These are phyloP conservation scores for Falco novaeseelandiae DNA, from an alignment of 2,797 vertebrate genomes.

Conservation along the genomic window DNA sequence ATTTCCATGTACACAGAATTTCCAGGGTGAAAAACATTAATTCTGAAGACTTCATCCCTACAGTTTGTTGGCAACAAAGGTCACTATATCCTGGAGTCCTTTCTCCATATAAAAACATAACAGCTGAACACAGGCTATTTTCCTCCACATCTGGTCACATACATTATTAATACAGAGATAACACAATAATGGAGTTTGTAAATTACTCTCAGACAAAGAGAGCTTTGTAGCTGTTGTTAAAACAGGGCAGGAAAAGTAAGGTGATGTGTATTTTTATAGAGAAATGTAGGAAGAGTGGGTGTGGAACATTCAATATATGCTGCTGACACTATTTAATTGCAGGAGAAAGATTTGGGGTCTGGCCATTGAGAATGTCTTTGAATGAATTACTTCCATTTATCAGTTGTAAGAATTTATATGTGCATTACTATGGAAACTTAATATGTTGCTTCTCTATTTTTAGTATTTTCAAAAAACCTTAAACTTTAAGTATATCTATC, in stretches of 20 bases:
- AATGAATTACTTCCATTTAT: neutral
- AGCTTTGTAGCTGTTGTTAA: neutral
- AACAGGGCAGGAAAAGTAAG: neutral
- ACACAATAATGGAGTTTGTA: neutral
- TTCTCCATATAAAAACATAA: neutral
- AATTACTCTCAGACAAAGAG: neutral
- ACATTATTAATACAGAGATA: neutral
- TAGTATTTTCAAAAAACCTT: neutral
- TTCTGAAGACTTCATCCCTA: neutral
- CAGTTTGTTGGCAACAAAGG: neutral
- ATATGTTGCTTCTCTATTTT: neutral
- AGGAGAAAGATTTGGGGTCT: neutral
- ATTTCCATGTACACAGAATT: neutral
- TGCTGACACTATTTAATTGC: neutral
- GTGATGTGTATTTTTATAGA: neutral
- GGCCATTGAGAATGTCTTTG: neutral
- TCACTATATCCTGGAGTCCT: neutral
- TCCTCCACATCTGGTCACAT: neutral
- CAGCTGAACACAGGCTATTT: neutral
- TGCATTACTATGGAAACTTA: neutral
- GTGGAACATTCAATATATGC: neutral
- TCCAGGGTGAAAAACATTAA: neutral
- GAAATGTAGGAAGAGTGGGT: neutral
- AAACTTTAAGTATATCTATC: neutral
- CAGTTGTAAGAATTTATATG: neutral